phyloP scores from a whole-genome alignment of 2,888 invertebrate species.

The Apodemia hepburni region DNA sequence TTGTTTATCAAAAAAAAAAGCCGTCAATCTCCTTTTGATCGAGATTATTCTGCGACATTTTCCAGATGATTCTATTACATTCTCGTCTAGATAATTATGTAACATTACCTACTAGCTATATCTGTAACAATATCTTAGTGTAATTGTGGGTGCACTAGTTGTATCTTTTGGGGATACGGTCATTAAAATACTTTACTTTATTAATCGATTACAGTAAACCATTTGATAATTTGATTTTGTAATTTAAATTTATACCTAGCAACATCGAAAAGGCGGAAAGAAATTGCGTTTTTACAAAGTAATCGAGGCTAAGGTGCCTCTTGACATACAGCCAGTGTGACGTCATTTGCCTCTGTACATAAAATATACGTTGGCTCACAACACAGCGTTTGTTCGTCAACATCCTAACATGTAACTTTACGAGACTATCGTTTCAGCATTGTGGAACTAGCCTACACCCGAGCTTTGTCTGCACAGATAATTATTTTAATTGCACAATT shows the following conservation, averaged over 20 bases:
- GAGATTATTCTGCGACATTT: too few species aligned
- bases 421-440: background rate
- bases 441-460: background rate
- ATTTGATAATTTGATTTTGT: background rate
- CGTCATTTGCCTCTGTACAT: conserved; percentile 9
- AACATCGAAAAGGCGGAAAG: conserved; percentile 13
- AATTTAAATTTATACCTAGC: conserved; percentile 6
- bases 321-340: conserved; percentile 14
- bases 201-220: background rate
- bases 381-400: background rate
- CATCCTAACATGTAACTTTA: conserved; percentile 3
- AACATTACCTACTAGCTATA: too few species aligned
- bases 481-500: too few species aligned
- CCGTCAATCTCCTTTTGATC: too few species aligned
- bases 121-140: too few species aligned
- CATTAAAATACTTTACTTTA: too few species aligned
- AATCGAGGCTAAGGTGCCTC: conserved; percentile 15
- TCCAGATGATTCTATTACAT: too few species aligned
- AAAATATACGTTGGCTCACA: conserved; percentile 7
- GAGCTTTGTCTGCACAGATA: background rate
- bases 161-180: too few species aligned
- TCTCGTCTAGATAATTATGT: too few species aligned
- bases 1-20: too few species aligned
- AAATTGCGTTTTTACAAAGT: conserved; percentile 15
- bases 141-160: too few species aligned